Percentiles rank a stretch among this genome's conserved stretches.
These are phyloP conservation scores for Eupelmus urozonus DNA, from an alignment of 2,888 invertebrate genomes.

Conservation along the genomic window DNA sequence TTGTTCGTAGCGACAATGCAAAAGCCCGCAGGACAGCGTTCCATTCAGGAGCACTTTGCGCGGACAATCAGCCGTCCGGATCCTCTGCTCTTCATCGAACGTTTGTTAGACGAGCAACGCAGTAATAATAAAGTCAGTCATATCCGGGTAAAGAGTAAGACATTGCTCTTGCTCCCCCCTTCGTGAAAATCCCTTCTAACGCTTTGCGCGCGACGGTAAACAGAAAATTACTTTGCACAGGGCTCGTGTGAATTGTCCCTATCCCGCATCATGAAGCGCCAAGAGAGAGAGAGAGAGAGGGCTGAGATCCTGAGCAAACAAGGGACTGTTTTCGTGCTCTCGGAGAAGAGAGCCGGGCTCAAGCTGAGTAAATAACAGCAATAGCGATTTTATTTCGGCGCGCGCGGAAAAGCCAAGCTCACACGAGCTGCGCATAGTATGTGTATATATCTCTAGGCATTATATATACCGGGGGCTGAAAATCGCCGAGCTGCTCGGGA, in stretches of 20 bases:
- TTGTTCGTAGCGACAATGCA: conserved; percentile 19
- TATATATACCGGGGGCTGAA: not conserved
- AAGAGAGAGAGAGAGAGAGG: too few species aligned
- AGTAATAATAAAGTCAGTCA: conserved; percentile 53
- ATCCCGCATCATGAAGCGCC: conserved; percentile 44
- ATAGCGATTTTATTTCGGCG: conserved; percentile 50
- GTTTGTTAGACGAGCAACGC: too few species aligned
- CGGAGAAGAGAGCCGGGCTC: not conserved
- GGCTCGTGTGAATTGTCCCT: conserved; percentile 54
- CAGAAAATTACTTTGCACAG: conserved; percentile 60
- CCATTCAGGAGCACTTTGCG: conserved; percentile 16
- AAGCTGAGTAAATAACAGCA: conserved; percentile 60
- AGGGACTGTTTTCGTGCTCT: conserved; percentile 38
- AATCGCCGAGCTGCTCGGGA: conserved; percentile 27
- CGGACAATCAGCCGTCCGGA: conserved; percentile 7
- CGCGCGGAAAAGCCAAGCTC: conserved; percentile 40
- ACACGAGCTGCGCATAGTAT: not conserved
- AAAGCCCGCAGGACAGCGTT: conserved; percentile 20
- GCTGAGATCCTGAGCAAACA: conserved; percentile 60
- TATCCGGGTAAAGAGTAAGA: conserved; percentile 6
- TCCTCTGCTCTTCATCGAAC: not conserved
- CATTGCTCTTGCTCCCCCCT: not conserved
- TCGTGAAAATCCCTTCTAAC: conserved; percentile 44
- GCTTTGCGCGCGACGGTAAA: conserved; percentile 51
- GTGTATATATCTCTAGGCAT: too few species aligned